Percentiles rank a stretch among this genome's conserved stretches.
Conservation (phyloP, 2,113 vertebrate species). For the Ia io region DNA sequence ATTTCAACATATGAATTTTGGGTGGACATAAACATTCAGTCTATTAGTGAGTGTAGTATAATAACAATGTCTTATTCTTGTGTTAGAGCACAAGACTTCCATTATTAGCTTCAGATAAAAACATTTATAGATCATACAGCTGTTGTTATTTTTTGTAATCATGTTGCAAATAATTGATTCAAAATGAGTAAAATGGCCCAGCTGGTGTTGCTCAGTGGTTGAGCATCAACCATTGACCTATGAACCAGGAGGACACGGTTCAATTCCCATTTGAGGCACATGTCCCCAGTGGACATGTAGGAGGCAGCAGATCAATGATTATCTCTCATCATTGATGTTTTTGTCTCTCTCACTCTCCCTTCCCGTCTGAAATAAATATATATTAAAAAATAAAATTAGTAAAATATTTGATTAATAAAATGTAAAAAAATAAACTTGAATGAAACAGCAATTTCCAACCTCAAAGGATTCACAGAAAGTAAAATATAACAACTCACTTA, state of each 20-base stretch:
- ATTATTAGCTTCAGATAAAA: neutral
- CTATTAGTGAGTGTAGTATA: neutral
- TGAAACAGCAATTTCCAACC: slow-evolving; percentile 17
- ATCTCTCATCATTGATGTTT: no score
- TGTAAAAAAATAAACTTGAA: neutral
- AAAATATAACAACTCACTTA: neutral
- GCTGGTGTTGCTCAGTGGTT: no score
- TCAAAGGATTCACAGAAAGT: slow-evolving; percentile 23
- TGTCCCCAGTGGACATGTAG: no score
- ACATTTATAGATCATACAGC: neutral
- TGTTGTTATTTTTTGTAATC: neutral
- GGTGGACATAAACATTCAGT: neutral
- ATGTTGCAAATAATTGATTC: neutral
- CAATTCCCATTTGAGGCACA: no score
- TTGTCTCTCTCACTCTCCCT: no score
- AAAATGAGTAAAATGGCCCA: neutral
- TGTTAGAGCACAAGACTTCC: neutral
- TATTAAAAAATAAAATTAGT: neutral
- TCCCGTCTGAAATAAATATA: no score
- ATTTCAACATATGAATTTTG: neutral
- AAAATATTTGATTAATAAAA: slow-evolving; percentile 6
- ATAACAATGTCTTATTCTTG: neutral
- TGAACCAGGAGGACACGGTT: no score
- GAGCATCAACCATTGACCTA: no score
- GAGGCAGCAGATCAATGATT: no score